A percentile compares a stretch with the other conserved stretches of the same genome.
phyloP scores from a whole-genome alignment of 2,888 invertebrate species.

The Leucophenga montana region DNA sequence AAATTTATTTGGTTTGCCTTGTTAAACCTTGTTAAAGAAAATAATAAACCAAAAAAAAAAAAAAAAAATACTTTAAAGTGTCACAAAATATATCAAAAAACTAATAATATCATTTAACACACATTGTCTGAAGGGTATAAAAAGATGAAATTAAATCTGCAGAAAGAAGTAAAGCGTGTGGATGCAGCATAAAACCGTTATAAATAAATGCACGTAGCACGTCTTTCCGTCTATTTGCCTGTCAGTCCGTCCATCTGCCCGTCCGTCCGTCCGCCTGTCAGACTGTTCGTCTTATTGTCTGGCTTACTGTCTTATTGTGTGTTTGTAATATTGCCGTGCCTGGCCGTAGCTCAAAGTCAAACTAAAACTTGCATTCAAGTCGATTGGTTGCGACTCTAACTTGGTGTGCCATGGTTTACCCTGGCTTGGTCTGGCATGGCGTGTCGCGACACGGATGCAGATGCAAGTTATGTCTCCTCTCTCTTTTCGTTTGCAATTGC shows the following conservation, averaged over 20 bases:
- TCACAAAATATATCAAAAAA: background rate
- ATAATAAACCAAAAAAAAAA: no score
- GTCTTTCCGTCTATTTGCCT: background rate
- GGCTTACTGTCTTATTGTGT: no score
- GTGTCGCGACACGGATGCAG: no score
- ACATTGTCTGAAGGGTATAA: background rate
- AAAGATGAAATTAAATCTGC: background rate
- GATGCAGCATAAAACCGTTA: conserved; percentile 11
- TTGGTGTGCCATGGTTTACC: no score
- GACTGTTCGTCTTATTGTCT: background rate
- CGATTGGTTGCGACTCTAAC: no score
- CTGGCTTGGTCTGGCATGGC: no score
- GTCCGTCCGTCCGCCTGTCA: background rate
- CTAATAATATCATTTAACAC: background rate
- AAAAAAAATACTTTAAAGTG: no score
- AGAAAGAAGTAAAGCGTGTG: background rate
- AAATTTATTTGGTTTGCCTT: no score
- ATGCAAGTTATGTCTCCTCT: background rate
- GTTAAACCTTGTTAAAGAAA: no score
- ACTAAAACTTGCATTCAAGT: no score
- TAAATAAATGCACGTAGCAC: conserved; percentile 20
- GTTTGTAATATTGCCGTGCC: no score
- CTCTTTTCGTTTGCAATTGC: conserved; percentile 25
- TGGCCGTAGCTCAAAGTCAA: no score
- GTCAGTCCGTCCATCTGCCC: background rate